Evolutionary conservation across 2,888 invertebrate genomes (phyloP), one percentile per base, ranked within the genome.

Genomic region (Macrophya alboannulata): DNA sequence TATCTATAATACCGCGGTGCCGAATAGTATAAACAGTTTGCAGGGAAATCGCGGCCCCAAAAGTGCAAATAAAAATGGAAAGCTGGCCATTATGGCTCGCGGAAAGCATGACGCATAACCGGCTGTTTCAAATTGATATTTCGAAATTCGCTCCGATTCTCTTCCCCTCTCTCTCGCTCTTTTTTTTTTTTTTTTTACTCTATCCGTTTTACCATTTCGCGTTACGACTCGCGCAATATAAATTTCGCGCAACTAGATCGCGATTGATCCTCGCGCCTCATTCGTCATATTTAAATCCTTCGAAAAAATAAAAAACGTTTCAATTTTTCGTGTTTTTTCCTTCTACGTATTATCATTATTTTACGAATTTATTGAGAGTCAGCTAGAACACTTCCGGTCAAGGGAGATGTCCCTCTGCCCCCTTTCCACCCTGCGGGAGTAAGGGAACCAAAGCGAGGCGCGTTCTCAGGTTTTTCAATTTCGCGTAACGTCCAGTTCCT

Each of bases 1-100:
- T 79, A 79, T 79, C 55, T 59, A 79, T 81, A 81, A 62, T 81
- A 43, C 81, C 81, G 6, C 51, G 72, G 77, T 43, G 81, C 81
- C 71, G 84, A 72, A 85, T 82, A 76, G 87, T 85, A 86, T 87
- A 88, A 87, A 89, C 88, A 88, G 89, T 88, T 89, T 88, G 86
- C 25, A 43, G 62, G 83, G 82, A 83, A 85, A 86, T 55, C 59
- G 74, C 88, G 86, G 88, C 62, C 71, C 76, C 88, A 90, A 91
- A 92, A 92, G 92, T 92, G 91, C 90, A 93, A 92, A 92, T 93
- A 92, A 92, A 93, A 92, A 93, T 93, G 92, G 92, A 93, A 93
- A 93, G 93, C 93, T 90, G 92, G 90, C 91, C 90, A 93, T 93
- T 91, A 93, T 92, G 90, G 91, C 88, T 87, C 90, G 88, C 90